These are phyloP conservation scores for Watsonalla cultraria DNA, from an alignment of 2,888 invertebrate species.

Conservation along the genomic window DNA sequence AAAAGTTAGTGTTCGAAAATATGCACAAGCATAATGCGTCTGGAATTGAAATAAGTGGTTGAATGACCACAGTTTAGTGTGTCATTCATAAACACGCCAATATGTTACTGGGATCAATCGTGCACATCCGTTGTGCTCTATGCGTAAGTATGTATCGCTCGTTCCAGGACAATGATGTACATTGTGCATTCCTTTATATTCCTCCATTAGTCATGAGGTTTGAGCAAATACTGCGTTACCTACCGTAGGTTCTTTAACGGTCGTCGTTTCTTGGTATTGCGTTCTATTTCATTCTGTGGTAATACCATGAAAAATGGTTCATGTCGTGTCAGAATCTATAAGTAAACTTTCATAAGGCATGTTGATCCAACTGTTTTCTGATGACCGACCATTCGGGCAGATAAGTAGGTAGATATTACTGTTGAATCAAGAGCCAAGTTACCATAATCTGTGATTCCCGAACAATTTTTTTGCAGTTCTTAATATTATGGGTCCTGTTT, in stretches of 20 bases:
- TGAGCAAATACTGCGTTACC: conserved; percentile 11
- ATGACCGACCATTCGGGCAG: too few relatives aligned
- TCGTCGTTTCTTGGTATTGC: not conserved
- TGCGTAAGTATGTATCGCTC: conserved; percentile 37
- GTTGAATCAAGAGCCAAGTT: too few relatives aligned
- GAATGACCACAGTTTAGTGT: conserved; percentile 21
- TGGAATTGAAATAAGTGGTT: not conserved
- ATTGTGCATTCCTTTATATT: conserved; percentile 19
- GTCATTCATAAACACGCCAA: conserved; percentile 63
- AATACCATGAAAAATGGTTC: conserved; percentile 5
- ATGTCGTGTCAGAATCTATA: conserved; percentile 10
- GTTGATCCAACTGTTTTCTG: too few relatives aligned
- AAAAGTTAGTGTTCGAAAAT: too few relatives aligned
- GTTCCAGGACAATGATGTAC: conserved; percentile 40
- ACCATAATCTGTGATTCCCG: too few relatives aligned
- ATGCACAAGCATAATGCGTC: not conserved
- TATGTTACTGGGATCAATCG: conserved; percentile 57
- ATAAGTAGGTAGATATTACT: too few relatives aligned
- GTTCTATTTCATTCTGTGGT: not conserved
- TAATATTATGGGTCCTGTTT: too few relatives aligned
- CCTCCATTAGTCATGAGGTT: conserved; percentile 29
- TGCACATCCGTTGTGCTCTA: conserved; percentile 57
- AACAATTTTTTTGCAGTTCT: too few relatives aligned
- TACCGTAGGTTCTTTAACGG: not conserved
- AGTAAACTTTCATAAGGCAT: not conserved